Evolutionary conservation across 2,113 vertebrate genomes (phyloP).

Genomic region (Pollachius pollachius): DNA sequence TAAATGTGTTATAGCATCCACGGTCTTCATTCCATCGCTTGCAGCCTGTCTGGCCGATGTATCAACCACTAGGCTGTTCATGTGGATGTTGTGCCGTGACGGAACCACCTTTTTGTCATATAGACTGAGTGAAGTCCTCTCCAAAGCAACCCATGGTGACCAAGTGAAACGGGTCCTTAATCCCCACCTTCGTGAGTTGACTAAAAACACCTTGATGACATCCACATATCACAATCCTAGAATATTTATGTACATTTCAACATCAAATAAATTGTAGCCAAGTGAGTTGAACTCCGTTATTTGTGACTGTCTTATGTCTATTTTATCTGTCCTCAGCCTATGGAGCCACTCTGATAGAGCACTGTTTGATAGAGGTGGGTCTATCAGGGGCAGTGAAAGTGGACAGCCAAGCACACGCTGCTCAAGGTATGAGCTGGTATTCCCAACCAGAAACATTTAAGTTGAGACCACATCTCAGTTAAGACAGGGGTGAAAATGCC

Average conservation of each 20-base stretch:
- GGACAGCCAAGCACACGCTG: slow-evolving; percentile 74
- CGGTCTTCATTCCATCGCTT: not conserved
- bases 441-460: too few relatives aligned
- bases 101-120: slow-evolving; percentile 2
- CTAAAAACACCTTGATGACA: not conserved
- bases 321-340: slow-evolving; percentile 74
- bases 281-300: not conserved
- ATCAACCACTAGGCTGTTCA: not conserved
- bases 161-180: slow-evolving; percentile 90
- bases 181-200: slow-evolving; percentile 88
- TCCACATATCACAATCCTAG: not conserved
- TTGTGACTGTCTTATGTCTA: not conserved
- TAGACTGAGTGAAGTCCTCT: slow-evolving; percentile 86
- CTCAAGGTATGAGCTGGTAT: slow-evolving; percentile 57
- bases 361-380: slow-evolving; percentile 88
- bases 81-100: not conserved
- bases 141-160: slow-evolving; percentile 79
- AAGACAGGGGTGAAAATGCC: too few relatives aligned
- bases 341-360: slow-evolving; percentile 90
- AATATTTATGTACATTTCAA: not conserved
- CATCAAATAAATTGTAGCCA: not conserved
- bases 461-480: too few relatives aligned
- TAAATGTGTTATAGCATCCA: too few relatives aligned
- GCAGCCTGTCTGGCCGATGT: not conserved
- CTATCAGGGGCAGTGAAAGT: slow-evolving; percentile 80